Evolutionary conservation across 1,140 invertebrate genomes (phyloP).

Genomic region (Heliconius eleuchia): DNA sequence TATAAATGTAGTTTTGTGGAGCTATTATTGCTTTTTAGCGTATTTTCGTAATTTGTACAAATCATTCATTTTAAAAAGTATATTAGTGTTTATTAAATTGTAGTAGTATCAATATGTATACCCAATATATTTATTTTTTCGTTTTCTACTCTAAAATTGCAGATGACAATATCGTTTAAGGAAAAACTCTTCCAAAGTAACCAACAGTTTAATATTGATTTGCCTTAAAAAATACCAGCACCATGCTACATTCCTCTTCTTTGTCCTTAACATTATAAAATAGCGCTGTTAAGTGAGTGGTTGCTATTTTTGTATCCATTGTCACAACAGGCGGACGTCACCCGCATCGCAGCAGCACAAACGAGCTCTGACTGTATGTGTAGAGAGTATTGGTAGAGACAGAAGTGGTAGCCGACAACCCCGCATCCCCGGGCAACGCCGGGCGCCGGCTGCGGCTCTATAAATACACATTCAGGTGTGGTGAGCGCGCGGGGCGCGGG

Average conservation of each 20-base stretch:
- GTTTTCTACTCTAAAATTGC: not conserved
- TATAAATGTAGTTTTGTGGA: not conserved
- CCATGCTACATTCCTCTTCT: not conserved
- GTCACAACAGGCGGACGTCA: conserved; percentile 62
- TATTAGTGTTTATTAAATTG: not conserved
- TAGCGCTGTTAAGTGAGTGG: conserved; percentile 31
- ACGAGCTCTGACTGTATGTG: conserved; percentile 35
- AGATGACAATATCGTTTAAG: not conserved
- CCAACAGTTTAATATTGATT: not conserved
- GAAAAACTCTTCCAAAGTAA: not conserved
- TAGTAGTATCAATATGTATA: not conserved
- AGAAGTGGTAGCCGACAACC: conserved; percentile 65
- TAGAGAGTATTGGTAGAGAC: conserved; percentile 46
- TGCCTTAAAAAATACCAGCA: not conserved
- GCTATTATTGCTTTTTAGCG: not conserved
- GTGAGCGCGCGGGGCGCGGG: conserved; percentile 55
- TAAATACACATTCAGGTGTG: conserved; percentile 79
- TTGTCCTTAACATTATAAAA: conserved; percentile 26
- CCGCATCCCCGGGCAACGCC: conserved; percentile 67
- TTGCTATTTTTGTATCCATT: conserved; percentile 67
- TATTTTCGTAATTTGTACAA: not conserved
- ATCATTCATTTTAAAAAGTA: not conserved
- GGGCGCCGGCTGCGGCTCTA: conserved; percentile 70
- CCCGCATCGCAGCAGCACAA: conserved; percentile 41
- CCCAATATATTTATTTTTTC: no score